Conservation (phyloP, 92 coral and sea anemone species). For the Epizoanthus fatuus region DNA sequence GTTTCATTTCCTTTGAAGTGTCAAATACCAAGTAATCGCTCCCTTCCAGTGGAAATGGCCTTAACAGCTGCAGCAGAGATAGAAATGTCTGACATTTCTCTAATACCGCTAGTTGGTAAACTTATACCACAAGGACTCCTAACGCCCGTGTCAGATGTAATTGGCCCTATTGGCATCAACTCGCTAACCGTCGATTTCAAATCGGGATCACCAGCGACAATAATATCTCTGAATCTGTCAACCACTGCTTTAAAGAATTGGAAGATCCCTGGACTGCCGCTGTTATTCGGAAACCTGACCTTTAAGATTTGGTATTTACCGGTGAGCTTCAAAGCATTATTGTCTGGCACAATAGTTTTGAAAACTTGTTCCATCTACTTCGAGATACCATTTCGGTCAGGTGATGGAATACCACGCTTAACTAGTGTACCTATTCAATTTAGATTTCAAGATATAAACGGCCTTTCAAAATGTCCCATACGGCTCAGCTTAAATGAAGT, state of each 20-base stretch:
- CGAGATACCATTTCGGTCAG: slow-evolving; percentile 51
- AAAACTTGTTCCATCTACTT: slow-evolving; percentile 38
- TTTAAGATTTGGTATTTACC: slow-evolving; percentile 56
- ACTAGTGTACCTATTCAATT: slow-evolving; percentile 1
- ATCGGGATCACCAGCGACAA: not conserved
- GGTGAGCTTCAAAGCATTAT: slow-evolving; percentile 7
- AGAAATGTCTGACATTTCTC: slow-evolving; percentile 59
- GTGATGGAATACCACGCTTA: not conserved
- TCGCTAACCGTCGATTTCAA: slow-evolving; percentile 47
- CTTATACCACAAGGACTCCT: slow-evolving; percentile 52
- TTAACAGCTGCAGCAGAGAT: slow-evolving; percentile 40
- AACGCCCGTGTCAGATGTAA: slow-evolving; percentile 50
- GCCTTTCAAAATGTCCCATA: slow-evolving; percentile 34
- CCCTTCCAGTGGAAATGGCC: slow-evolving; percentile 21
- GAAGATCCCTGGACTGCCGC: slow-evolving; percentile 52
- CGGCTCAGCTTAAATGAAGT: slow-evolving; percentile 40
- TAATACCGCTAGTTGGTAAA: slow-evolving; percentile 64
- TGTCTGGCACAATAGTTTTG: slow-evolving; percentile 39
- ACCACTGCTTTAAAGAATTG: slow-evolving; percentile 50
- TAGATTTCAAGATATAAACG: slow-evolving; percentile 17
- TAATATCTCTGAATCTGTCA: slow-evolving; percentile 47
- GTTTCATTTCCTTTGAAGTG: slow-evolving; percentile 51
- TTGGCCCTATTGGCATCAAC: slow-evolving; percentile 61
- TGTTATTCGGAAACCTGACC: slow-evolving; percentile 49
- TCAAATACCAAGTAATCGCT: slow-evolving; percentile 51